Evolutionary conservation across 2,888 invertebrate species (phyloP).

Genomic region (Athalia cordata): DNA sequence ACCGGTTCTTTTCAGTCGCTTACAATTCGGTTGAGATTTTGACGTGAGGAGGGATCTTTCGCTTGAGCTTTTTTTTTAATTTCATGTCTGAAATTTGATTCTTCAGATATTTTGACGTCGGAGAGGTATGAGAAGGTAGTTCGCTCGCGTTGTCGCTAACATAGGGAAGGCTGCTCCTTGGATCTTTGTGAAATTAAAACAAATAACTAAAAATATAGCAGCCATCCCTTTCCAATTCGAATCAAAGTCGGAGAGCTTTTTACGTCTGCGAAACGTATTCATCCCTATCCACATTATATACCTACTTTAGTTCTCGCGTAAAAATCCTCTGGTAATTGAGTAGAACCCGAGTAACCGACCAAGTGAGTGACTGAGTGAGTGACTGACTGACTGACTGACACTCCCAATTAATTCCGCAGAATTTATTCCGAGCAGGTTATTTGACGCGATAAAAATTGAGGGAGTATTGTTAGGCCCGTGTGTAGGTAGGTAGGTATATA

Average conservation of each 20-base stretch:
- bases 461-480: neutral
- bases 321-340: conserved; percentile 26
- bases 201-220: neutral
- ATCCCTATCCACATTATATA: neutral
- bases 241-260: conserved; percentile 1
- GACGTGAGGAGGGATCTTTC: too few species aligned
- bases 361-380: conserved; percentile 13
- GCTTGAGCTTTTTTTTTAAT: too few species aligned
- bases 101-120: neutral
- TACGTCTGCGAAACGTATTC: neutral
- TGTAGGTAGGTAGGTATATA: neutral
- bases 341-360: conserved; percentile 8
- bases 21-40: too few species aligned
- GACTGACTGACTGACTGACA: conserved; percentile 24
- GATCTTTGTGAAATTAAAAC: neutral
- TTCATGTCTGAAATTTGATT: neutral
- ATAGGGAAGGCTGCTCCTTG: too few species aligned
- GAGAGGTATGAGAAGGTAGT: neutral
- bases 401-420: conserved; percentile 17
- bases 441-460: conserved; percentile 23
- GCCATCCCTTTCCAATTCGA: neutral
- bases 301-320: neutral
- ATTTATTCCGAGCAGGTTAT: neutral
- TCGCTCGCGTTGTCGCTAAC: too few species aligned
- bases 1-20: too few species aligned